Base-by-base conservation (phyloP, 2,888 invertebrate species). In the Operophtera brumata region DNA sequence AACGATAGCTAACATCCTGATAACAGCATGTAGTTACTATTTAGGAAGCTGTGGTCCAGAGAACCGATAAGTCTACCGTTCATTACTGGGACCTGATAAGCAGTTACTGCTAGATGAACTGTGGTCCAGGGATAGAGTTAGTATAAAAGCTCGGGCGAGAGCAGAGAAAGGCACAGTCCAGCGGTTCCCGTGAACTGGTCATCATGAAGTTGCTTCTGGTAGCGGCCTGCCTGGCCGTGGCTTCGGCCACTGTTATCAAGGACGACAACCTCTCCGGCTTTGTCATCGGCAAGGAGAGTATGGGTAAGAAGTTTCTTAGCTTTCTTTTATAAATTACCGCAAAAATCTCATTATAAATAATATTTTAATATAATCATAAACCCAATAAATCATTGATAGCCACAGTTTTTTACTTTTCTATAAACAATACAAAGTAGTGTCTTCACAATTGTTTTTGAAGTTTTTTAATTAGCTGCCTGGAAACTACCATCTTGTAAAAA, bases 171-270 rank as follows among this genome's bases (percentile, higher is more conserved):
- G 61, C 65, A 78, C 81, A 83, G 71, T 80, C 65, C 61, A 59
- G 65, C 62, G 60, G 57, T 52, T 50, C 47, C 49, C 55, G 52
- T 46, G 45, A 57, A 55, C 48, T 34, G 57, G 58, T 54, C 62
- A 65, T 30, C 69, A 84, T 84, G 84, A 82, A 69, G 78, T 64
- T 80, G 56, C 56, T 86, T 32, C 54, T 82, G 57, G 61, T 84
- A 59, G 77, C 80, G 59, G 73, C 79, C 44, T 55, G 75, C 42
- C 57, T 82, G 66, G 78, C 77, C 53, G 57, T 81, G 66, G 86
- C 82, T 57, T 69, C 84, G 58, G 87, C 86, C 54, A 71, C 76
- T 54, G 77, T 78, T 55, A 71, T 87, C 70, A 80, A 78, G 46
- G 82, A 84, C 64, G 83, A 79, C 57, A 50, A 39, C 56, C 43